Conservation (phyloP, 2,888 invertebrate species). For the Azorinus chamasolen region DNA sequence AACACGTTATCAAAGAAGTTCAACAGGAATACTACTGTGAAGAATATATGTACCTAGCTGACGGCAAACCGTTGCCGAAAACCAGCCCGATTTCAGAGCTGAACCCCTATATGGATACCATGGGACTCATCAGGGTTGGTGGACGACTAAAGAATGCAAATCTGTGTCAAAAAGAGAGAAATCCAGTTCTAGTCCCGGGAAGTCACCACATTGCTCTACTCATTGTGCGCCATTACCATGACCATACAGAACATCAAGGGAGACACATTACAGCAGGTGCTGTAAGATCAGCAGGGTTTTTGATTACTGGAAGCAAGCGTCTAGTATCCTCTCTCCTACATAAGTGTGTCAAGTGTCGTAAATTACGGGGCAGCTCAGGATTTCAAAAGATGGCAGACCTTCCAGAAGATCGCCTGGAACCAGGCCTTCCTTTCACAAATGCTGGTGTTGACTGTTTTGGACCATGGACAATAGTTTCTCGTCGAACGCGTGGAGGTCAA, state of each 20-base stretch:
- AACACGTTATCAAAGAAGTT: slow-evolving; percentile 35
- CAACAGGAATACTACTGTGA: slow-evolving; percentile 32
- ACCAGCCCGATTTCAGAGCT: slow-evolving; percentile 33
- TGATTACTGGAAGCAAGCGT: slow-evolving; percentile 48
- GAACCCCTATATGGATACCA: slow-evolving; percentile 21
- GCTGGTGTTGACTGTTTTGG: slow-evolving; percentile 60
- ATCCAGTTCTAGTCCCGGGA: slow-evolving; percentile 28
- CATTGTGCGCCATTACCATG: slow-evolving; percentile 43
- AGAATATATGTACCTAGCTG: slow-evolving; percentile 9
- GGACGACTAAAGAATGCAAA: slow-evolving; percentile 18
- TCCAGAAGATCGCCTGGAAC: slow-evolving; percentile 27
- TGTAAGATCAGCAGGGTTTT: slow-evolving; percentile 49
- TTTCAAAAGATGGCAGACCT: slow-evolving; percentile 52
- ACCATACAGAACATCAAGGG: slow-evolving; percentile 42
- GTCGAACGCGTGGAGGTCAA: slow-evolving; percentile 40
- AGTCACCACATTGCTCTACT: slow-evolving; percentile 37
- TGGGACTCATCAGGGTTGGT: slow-evolving; percentile 34
- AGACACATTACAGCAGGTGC: slow-evolving; percentile 58
- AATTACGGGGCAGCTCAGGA: slow-evolving; percentile 30
- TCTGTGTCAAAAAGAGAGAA: neutral
- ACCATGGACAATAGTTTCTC: slow-evolving; percentile 36
- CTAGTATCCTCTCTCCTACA: slow-evolving; percentile 24
- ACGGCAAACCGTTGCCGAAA: slow-evolving; percentile 25
- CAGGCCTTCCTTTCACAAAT: slow-evolving; percentile 54
- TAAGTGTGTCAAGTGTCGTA: slow-evolving; percentile 24